These are phyloP conservation scores for cattle (Bos taurus) DNA, from an alignment of 2,113 vertebrate genomes.

Conservation along the genomic window DNA sequence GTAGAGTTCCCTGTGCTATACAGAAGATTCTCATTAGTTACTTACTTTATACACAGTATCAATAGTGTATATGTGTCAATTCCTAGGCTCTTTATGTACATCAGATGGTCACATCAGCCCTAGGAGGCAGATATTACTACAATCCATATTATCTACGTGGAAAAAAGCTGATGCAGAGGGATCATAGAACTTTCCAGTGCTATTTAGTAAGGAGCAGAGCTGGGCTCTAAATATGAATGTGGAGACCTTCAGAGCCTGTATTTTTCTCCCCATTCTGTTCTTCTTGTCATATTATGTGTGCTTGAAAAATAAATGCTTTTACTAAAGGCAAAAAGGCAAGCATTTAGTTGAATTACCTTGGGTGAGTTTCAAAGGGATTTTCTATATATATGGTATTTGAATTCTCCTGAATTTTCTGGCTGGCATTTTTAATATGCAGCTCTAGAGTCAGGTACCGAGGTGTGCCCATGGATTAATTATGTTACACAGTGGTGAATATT, in stretches of 20 bases:
- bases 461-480: neutral
- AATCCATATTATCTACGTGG: neutral
- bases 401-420: neutral
- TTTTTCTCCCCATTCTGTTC: neutral
- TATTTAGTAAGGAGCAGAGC: neutral
- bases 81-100: neutral
- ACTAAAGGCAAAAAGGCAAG: neutral
- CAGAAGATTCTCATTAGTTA: neutral
- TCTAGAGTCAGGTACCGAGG: neutral
- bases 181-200: neutral
- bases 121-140: neutral
- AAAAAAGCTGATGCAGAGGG: neutral
- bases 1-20: neutral
- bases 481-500: slow-evolving; percentile 29
- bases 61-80: neutral
- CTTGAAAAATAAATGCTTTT: slow-evolving; percentile 34
- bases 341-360: slow-evolving; percentile 18
- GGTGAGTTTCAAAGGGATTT: neutral
- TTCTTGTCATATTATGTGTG: neutral
- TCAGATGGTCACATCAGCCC: neutral
- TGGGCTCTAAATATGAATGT: neutral
- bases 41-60: neutral
- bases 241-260: neutral
- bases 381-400: neutral
- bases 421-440: slow-evolving; percentile 40